A percentile compares a stretch with the other conserved stretches of the same genome.
phyloP scores from a whole-genome alignment of 2,888 invertebrate genomes.

The Villa cingulata region DNA sequence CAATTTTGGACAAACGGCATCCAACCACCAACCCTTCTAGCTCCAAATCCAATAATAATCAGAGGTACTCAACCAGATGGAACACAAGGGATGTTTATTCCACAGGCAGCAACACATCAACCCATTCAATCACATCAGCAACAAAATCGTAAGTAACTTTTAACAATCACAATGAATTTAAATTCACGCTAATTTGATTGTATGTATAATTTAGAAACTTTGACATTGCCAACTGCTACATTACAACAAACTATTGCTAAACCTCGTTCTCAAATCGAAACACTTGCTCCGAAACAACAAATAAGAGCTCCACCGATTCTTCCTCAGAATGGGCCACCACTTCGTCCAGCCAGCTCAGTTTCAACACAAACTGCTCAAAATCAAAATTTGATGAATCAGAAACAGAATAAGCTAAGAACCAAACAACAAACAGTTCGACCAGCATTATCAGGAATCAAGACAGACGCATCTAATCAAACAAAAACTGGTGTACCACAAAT shows the following conservation, averaged over 20 bases:
- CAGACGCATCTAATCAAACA: slow-evolving; percentile 60
- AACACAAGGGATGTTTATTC: slow-evolving; percentile 65
- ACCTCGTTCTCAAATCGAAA: slow-evolving; percentile 40
- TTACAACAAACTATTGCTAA: slow-evolving; percentile 28
- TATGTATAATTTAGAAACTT: slow-evolving; percentile 22
- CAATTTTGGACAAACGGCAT: slow-evolving; percentile 61
- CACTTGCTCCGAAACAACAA: slow-evolving; percentile 38
- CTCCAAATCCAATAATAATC: slow-evolving; percentile 65
- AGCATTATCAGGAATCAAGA: slow-evolving; percentile 45
- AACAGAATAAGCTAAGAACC: slow-evolving; percentile 53
- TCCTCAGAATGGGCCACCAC: slow-evolving; percentile 44
- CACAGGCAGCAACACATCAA: slow-evolving; percentile 42
- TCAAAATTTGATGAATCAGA: slow-evolving; percentile 35
- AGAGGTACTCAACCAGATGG: slow-evolving; percentile 65
- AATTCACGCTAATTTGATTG: neutral
- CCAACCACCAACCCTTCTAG: slow-evolving; percentile 53
- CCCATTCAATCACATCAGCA: slow-evolving; percentile 48
- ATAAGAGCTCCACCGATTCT: slow-evolving; percentile 40
- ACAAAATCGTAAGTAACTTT: slow-evolving; percentile 46
- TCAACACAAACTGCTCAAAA: slow-evolving; percentile 63
- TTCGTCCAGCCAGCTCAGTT: slow-evolving; percentile 67
- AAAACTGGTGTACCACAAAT: slow-evolving; percentile 11
- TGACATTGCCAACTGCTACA: slow-evolving; percentile 22
- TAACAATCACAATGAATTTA: neutral
- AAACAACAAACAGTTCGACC: slow-evolving; percentile 55